These are phyloP conservation scores for Lota lota DNA, from an alignment of 2,113 vertebrate genomes.

Conservation along the genomic window DNA sequence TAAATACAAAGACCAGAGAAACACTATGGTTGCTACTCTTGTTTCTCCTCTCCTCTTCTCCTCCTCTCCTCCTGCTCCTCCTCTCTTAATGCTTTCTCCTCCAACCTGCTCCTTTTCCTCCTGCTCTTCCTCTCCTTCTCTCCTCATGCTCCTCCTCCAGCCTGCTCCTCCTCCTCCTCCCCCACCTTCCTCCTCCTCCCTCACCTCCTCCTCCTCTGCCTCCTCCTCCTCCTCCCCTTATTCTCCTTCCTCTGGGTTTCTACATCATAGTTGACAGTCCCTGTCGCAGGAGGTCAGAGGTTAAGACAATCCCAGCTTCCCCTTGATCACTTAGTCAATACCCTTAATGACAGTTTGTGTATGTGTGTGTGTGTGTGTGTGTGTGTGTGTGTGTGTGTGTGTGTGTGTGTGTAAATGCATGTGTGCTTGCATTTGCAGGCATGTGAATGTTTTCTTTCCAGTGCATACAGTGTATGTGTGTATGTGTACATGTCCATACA, in stretches of 20 bases:
- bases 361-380: conserved; percentile 1
- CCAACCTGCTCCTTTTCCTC: too few relatives aligned
- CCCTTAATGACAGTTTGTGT: conserved; percentile 36
- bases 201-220: too few relatives aligned
- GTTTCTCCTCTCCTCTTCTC: too few relatives aligned
- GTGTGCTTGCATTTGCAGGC: conserved; percentile 6
- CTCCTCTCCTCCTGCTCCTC: too few relatives aligned
- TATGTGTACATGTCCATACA: conserved; percentile 5
- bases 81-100: too few relatives aligned
- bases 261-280: conserved; percentile 49
- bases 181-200: too few relatives aligned
- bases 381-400: conserved; percentile 4
- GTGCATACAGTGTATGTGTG: conserved; percentile 15
- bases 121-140: too few relatives aligned
- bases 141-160: too few relatives aligned
- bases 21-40: too few relatives aligned
- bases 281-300: conserved; percentile 63
- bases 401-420: conserved; percentile 22
- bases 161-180: too few relatives aligned
- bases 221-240: background rate
- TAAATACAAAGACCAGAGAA: too few relatives aligned
- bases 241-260: conserved; percentile 23
- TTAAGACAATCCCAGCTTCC: conserved; percentile 69
- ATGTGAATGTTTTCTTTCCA: too few relatives aligned
- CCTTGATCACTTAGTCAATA: conserved; percentile 63